Evolutionary conservation across 1,140 invertebrate species (phyloP), one percentile per base, ranked within the genome.

Genomic region (Nautilus pompilius): DNA sequence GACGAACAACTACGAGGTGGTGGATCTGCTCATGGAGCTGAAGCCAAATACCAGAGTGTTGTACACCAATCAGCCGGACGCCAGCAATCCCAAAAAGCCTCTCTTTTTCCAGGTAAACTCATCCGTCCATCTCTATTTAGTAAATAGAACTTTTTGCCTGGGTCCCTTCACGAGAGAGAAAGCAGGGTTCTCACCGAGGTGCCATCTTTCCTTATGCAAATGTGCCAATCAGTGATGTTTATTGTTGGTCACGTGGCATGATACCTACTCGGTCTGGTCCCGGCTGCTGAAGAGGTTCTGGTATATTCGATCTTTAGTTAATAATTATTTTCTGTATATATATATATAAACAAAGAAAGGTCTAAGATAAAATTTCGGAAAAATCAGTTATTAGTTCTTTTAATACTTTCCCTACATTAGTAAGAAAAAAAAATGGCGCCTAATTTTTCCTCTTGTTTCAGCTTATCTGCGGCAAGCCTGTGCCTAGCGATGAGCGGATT

Each of bases 61-160:
- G 6, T 78, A 68, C 66, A 67, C 62, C 2, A 62, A 69, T 30
- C 67, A 71, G 32, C 45, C 33, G 26, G 66, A 70, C 15, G 24
- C 54, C 5, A 57, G 51, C 4, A 68, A 68, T 51, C 54, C 66
- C 20, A 61, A 71, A 0, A 74, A 69, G 58, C 78, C 78, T 2
- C 60, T 78, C 10, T 75, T 78, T 60, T 80, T 80, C 62, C 72
- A 78, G 30, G 76, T 80, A 59, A 62, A 55, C 32, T 17, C 20
- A 28, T 33, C 26, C 20, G 10, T n/a, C n/a, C n/a, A n/a, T n/a
- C n/a, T n/a, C n/a, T n/a, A n/a, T n/a, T n/a, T n/a, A n/a, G n/a
- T n/a, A n/a, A n/a, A n/a, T n/a, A n/a, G n/a, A n/a, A n/a, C n/a
- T n/a, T n/a, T n/a, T n/a, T n/a, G n/a, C n/a, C n/a, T n/a, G n/a